Base-by-base conservation (phyloP, 2,113 vertebrate genomes). In the Mastomys natalensis region DNA sequence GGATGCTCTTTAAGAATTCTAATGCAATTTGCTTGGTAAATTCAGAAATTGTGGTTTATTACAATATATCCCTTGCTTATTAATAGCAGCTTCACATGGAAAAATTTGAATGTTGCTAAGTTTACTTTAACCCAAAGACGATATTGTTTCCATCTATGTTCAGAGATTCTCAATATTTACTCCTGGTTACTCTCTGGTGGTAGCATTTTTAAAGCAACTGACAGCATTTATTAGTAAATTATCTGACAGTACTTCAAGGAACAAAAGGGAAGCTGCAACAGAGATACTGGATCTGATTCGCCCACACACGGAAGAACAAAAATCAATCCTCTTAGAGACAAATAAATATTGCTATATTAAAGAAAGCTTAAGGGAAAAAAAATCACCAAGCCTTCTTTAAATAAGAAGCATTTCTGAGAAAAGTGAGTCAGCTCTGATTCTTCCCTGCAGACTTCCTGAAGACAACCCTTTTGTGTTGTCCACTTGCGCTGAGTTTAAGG, bases 151-250 rank as follows among this genome's bases (percentile, higher is more conserved):
- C 31, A 51, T 89, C 45, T 68, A 0, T 72, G 29, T 81, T 74
- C 51, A 80, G 77, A 95, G 58, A 72, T 72, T 95, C 76, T 95
- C 72, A 89, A 21, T 89, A 94, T 98, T 95, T 95, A 81, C 45
- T 96, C 34, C 76, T 88, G 70, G 51, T 93, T 96, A 88, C 77
- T 92, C 76, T 81, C 88, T 81, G 76, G 85, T 86, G 40, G 55
- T 91, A 86, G 60, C 82, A 95, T 89, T 95, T 85, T 95, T 4
- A 45, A 89, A 97, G 62, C 21, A 93, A 22, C 40, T 89, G 77
- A 43, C 37, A 93, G 17, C 55, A 43, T 87, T 91, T 95, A 78
- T 92, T 77, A 92, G 77, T 43, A 90, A 94, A 91, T 68, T 93
- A 74, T 73, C 72, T 82, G 76, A 93, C 15, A 81, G 51, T 72